A percentile compares a stretch with the other conserved stretches of the same genome.
Evolutionary conservation across 2,113 vertebrate species (phyloP).

Genomic region (Cichladusa arquata): DNA sequence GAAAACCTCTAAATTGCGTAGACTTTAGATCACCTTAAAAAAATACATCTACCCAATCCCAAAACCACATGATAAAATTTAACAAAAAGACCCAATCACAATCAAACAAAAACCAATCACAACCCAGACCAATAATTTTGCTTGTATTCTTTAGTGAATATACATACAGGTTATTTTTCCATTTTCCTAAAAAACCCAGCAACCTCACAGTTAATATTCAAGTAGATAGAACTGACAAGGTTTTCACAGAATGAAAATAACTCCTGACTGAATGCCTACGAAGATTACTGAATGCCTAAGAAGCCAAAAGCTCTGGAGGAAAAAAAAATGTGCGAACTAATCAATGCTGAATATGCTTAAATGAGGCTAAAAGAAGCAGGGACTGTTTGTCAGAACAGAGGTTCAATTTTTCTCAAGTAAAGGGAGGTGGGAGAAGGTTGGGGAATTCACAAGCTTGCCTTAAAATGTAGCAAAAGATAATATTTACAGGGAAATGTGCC

Average conservation of each 20-base stretch:
- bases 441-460: neutral
- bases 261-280: constrained; percentile 9
- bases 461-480: constrained; percentile 4
- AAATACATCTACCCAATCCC: neutral
- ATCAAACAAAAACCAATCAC: neutral
- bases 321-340: neutral
- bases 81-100: neutral
- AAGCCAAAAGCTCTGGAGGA: neutral
- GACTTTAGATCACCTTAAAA: neutral
- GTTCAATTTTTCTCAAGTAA: neutral
- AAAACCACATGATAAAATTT: neutral
- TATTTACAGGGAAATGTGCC: neutral
- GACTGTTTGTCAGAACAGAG: constrained; percentile 27
- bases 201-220: neutral
- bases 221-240: neutral
- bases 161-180: neutral
- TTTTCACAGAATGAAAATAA: neutral
- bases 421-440: neutral
- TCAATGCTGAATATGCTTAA: constrained; percentile 25
- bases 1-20: fast-evolving
- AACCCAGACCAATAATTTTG: neutral
- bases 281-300: constrained; percentile 16
- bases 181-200: neutral
- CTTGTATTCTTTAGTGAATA: neutral
- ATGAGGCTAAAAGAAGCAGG: neutral